Evolutionary conservation across 2,888 invertebrate species (phyloP).

Genomic region (Athalia circularis): DNA sequence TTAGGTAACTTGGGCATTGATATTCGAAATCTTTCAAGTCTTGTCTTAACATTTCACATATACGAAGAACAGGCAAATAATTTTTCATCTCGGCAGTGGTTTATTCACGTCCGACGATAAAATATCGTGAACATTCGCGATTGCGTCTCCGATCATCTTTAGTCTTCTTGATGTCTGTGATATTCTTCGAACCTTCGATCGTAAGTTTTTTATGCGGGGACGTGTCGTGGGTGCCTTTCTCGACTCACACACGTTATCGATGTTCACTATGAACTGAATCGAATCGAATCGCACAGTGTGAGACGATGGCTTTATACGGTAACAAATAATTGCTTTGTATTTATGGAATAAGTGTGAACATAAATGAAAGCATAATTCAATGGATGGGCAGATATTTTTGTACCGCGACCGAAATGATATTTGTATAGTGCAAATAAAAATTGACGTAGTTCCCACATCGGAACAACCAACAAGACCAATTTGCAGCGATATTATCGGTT

Average conservation of each 20-base stretch:
- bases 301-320: too few relatives aligned
- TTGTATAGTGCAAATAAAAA: constrained; percentile 15
- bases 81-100: constrained; percentile 3
- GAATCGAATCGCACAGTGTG: too few relatives aligned
- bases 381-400: background rate
- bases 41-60: background rate
- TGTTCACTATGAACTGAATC: too few relatives aligned
- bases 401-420: constrained; percentile 24
- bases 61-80: background rate
- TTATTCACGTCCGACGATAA: constrained; percentile 12
- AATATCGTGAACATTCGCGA: constrained; percentile 2
- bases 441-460: constrained; percentile 24
- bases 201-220: constrained; percentile 9
- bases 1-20: background rate
- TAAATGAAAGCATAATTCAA: background rate
- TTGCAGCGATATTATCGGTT: constrained; percentile 20
- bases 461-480: constrained; percentile 14
- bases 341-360: too few relatives aligned
- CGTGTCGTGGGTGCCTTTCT: background rate
- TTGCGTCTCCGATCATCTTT: constrained; percentile 7
- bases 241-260: too few relatives aligned
- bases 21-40: background rate
- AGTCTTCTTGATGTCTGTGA: background rate
- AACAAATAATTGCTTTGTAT: too few relatives aligned
- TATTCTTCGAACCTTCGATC: constrained; percentile 2